These are phyloP conservation scores for Micronycteris hirsuta DNA, from an alignment of 2,113 vertebrate species.

Conservation along the genomic window DNA sequence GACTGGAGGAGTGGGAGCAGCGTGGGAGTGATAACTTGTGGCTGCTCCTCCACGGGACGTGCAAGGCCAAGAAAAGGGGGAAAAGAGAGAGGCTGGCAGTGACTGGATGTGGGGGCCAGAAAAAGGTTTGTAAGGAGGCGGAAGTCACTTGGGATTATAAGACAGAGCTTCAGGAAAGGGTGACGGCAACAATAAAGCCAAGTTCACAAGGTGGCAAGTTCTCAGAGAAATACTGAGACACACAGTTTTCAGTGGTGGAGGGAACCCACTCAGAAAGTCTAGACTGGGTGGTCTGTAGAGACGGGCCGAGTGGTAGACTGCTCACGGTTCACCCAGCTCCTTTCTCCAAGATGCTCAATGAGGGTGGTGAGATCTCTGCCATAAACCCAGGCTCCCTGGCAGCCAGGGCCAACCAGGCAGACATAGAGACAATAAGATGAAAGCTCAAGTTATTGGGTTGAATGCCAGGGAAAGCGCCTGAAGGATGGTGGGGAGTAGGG, in stretches of 20 bases:
- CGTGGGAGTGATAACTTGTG: not conserved
- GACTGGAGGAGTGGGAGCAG: not conserved
- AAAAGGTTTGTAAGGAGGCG: not conserved
- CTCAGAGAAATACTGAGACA: not conserved
- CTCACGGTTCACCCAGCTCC: not conserved
- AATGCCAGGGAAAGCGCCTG: too few species aligned
- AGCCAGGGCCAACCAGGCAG: not conserved
- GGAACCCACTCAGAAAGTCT: not conserved
- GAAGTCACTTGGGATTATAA: not conserved
- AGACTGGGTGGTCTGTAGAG: not conserved
- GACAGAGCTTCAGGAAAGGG: not conserved
- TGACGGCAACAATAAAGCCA: not conserved
- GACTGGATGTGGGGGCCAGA: rapidly evolving
- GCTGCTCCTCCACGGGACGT: not conserved
- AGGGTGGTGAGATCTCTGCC: not conserved
- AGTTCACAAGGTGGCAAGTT: not conserved
- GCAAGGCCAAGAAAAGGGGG: too few species aligned
- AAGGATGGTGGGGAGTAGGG: not conserved
- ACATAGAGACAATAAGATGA: not conserved
- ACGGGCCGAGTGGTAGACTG: not conserved
- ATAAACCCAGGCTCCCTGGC: not conserved
- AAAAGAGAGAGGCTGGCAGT: not conserved
- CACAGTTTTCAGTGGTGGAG: not conserved
- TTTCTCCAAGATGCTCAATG: rapidly evolving
- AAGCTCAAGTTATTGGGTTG: not conserved